These are phyloP conservation scores for Pissodes strobi DNA, from an alignment of 1,140 invertebrate genomes.

Conservation along the genomic window DNA sequence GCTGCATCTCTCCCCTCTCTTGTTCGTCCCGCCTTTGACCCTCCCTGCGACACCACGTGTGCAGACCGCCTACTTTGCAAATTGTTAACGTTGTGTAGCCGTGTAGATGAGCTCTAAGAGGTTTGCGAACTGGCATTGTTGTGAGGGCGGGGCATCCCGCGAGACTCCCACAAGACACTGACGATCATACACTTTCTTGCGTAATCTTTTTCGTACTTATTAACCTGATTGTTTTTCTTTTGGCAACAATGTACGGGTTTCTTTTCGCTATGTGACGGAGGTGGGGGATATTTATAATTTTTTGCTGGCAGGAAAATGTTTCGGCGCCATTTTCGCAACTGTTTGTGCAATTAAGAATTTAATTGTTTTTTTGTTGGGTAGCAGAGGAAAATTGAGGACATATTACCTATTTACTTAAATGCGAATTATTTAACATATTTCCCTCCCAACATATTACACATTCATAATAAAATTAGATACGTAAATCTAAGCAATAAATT, in stretches of 20 bases:
- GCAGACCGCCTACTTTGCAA: conserved; percentile 50
- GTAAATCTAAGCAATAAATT: no score
- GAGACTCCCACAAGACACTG: conserved; percentile 52
- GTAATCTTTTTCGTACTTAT: conserved; percentile 40
- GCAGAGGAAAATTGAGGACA: no score
- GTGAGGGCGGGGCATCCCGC: conserved; percentile 42
- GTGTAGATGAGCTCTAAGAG: conserved; percentile 26
- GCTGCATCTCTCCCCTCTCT: conserved; percentile 43
- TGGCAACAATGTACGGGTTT: conserved; percentile 22
- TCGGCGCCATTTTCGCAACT: conserved; percentile 8
- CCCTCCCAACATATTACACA: no score
- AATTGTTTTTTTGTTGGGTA: no score
- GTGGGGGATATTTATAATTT: conserved; percentile 7
- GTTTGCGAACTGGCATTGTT: conserved; percentile 50
- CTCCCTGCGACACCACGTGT: conserved; percentile 45
- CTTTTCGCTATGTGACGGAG: not conserved
- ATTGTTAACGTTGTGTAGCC: no score
- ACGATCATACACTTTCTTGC: conserved; percentile 43
- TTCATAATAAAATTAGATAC: no score
- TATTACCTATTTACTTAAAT: no score
- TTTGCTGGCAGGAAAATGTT: not conserved
- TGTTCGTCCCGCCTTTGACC: conserved; percentile 16
- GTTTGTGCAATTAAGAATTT: no score
- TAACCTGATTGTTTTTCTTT: conserved; percentile 40
- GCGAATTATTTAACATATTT: no score